These are phyloP conservation scores for Delia radicum DNA, from an alignment of 1,140 invertebrate species.

Conservation along the genomic window DNA sequence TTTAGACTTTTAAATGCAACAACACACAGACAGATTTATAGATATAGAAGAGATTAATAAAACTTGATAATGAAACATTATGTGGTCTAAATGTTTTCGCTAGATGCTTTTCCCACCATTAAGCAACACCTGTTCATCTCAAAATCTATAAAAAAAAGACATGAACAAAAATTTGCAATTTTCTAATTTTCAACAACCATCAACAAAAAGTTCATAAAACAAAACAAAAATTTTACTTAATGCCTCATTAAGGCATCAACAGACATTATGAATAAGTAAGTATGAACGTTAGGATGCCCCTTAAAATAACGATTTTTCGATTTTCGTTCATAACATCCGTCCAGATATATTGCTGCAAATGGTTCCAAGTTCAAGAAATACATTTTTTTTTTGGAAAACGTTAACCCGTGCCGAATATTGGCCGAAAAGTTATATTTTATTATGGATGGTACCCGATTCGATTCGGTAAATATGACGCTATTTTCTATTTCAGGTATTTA, in stretches of 20 bases:
- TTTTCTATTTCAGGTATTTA: no score
- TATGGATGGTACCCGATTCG: no score
- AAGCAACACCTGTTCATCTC: slow-evolving; percentile 13
- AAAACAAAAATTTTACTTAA: neutral
- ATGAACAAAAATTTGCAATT: slow-evolving; percentile 6
- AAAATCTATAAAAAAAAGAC: neutral
- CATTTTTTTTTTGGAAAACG: no score
- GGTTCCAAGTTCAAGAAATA: no score
- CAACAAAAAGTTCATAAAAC: neutral
- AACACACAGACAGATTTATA: neutral
- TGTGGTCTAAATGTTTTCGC: slow-evolving; percentile 3
- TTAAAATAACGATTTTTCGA: no score
- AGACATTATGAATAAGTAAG: no score
- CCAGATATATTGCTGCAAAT: no score
- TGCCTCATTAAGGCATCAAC: slow-evolving; percentile 16
- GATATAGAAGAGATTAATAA: neutral
- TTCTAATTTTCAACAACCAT: slow-evolving; percentile 15
- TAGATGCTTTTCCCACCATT: slow-evolving; percentile 23
- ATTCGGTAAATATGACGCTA: no score
- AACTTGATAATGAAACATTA: slow-evolving; percentile 14
- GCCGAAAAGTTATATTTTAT: no score
- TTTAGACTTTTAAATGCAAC: neutral
- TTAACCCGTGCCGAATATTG: no score
- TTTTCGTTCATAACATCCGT: no score
- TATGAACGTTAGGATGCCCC: no score